These are phyloP conservation scores for Mugil cephalus DNA, from an alignment of 2,113 vertebrate genomes.

Conservation along the genomic window DNA sequence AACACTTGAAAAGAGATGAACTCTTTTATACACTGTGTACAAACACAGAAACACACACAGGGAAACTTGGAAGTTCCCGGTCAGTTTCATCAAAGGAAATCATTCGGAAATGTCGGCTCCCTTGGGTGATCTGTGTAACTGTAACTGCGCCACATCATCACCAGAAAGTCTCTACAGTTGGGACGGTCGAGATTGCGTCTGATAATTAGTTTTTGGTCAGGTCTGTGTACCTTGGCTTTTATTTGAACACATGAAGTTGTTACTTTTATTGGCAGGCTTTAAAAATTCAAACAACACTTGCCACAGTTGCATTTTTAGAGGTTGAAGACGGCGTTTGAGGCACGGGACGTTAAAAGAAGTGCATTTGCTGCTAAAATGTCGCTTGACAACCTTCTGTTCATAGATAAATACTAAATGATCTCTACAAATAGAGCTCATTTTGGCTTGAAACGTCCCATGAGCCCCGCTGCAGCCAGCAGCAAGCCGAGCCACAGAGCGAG, in stretches of 20 bases:
- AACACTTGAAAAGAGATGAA: constrained; percentile 5
- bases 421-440: constrained; percentile 44
- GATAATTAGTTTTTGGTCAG: background rate
- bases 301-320: background rate
- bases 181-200: background rate
- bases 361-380: background rate
- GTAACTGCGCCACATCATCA: background rate
- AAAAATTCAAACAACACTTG: background rate
- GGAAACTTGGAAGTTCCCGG: background rate
- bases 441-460: constrained; percentile 50
- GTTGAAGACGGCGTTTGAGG: background rate
- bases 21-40: background rate
- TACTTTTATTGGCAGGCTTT: too few relatives aligned
- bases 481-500: constrained; percentile 36
- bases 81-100: constrained; percentile 38
- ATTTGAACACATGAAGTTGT: too few relatives aligned
- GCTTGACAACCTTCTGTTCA: background rate
- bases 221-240: background rate
- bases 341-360: background rate
- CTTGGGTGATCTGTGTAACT: constrained; percentile 26
- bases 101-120: constrained; percentile 15
- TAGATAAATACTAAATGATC: constrained; percentile 27
- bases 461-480: constrained; percentile 14
- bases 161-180: background rate
- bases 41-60: constrained; percentile 22